Base-by-base conservation (phyloP, 2,797 vertebrate genomes). In the Cephalopachus bancanus region DNA sequence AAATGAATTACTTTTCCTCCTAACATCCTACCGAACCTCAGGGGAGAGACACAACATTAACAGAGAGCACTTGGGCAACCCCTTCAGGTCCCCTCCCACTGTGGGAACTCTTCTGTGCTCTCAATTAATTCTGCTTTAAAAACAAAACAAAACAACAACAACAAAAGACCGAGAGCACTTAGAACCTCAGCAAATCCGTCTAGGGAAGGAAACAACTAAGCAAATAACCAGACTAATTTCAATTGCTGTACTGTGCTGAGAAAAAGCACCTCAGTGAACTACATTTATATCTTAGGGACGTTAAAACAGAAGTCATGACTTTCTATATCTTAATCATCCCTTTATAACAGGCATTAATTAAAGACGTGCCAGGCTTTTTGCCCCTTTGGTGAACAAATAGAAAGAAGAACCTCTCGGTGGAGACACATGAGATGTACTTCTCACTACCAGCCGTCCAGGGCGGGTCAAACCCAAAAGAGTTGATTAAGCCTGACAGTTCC, bases 301-400 rank as follows among this genome's bases (percentile, higher is more conserved):
- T 57, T 87, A 96, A 96, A 96, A 64, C 19, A 95, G 62, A 97
- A 85, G 19, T 71, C 30, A 79, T 14, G 17, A 22, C 33, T 65
- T 85, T 53, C 83, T 69, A 88, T 0, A 0, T 11, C 7, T 62
- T 79, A 71, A 88, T 49, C 44, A 87, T n/a, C 3, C 20, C 14
- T 94, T 95, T 83, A 60, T 55, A 64, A 49, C 1, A 91, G 65
- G 24, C 5, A 86, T 89, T 8, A 51, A 53, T 83, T 64, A 84
- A 44, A 44, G 57, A 72, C 8, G 80, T 91, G 62, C 1, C 10
- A 20, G 5, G 26, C 6, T 91, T 92, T 84, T 64, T 44, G 30
- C 64, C 84, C 33, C 78, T 94, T 83, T 78, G 1, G 37, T 20
- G 81, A 91, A 79, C 16, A 93, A 49, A 96, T 84, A 78, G 6